Conservation (phyloP, 2,797 vertebrate species). For the Cynopterus sphinx region DNA sequence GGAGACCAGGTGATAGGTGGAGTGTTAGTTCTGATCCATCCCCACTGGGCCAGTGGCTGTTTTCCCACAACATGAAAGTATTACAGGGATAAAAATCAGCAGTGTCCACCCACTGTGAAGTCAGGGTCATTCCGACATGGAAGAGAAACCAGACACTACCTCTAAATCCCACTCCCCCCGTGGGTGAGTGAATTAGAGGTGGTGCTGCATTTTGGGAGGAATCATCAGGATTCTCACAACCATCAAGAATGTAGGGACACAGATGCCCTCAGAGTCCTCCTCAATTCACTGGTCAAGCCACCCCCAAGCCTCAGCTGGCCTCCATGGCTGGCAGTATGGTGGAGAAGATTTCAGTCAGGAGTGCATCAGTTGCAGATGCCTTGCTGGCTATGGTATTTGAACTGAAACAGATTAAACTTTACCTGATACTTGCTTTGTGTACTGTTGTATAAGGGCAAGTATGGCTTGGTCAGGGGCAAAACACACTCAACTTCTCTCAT, state of each 20-base stretch:
- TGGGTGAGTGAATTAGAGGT: not conserved
- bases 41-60: not conserved
- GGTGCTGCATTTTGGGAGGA: not conserved
- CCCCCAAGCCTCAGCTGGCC: too few species aligned
- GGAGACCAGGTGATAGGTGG: not conserved
- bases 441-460: too few species aligned
- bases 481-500: too few species aligned
- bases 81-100: not conserved
- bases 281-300: too few species aligned
- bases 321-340: too few species aligned
- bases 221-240: not conserved
- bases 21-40: not conserved
- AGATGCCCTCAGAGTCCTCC: too few species aligned
- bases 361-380: too few species aligned
- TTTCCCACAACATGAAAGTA: not conserved
- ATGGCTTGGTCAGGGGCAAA: too few species aligned
- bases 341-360: too few species aligned
- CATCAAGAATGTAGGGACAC: not conserved
- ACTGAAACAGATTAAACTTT: too few species aligned
- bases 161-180: not conserved
- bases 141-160: not conserved
- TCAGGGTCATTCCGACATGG: not conserved
- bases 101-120: not conserved
- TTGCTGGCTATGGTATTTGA: too few species aligned
- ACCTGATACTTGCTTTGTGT: too few species aligned